phyloP scores from a whole-genome alignment of 2,888 invertebrate genomes.

The Sinhomidia bicolor region DNA sequence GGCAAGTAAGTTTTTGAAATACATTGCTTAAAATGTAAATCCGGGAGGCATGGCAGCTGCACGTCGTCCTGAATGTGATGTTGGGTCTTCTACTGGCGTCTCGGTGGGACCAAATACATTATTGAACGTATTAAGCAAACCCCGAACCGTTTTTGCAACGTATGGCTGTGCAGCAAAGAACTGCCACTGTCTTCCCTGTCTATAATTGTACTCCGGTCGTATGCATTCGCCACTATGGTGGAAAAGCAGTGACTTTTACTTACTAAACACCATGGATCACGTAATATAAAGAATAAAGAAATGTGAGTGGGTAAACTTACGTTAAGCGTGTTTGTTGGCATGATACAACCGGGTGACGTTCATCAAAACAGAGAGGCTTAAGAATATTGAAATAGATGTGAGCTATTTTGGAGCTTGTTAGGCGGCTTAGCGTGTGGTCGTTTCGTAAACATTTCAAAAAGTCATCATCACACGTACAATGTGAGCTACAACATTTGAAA shows the following conservation, averaged over 20 bases:
- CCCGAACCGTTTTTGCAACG: slow-evolving; percentile 73
- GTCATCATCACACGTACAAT: slow-evolving; percentile 87
- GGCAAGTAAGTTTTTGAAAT: too few relatives aligned
- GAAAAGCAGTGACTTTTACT: background rate
- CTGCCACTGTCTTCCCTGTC: slow-evolving; percentile 75
- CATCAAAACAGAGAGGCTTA: slow-evolving; percentile 88
- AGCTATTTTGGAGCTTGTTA: slow-evolving; percentile 84
- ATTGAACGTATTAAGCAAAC: slow-evolving; percentile 56
- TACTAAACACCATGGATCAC: too few relatives aligned
- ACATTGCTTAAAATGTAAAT: slow-evolving; percentile 59
- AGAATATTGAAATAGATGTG: slow-evolving; percentile 89
- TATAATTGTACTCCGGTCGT: slow-evolving; percentile 75
- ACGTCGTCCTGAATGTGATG: slow-evolving; percentile 54
- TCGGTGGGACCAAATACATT: slow-evolving; percentile 49
- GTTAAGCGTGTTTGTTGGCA: slow-evolving; percentile 81
- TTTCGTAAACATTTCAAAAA: slow-evolving; percentile 87
- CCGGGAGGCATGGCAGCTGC: slow-evolving; percentile 55
- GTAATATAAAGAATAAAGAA: background rate
- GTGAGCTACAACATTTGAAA: slow-evolving; percentile 85
- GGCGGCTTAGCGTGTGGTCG: slow-evolving; percentile 84
- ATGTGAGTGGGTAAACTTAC: slow-evolving; percentile 67
- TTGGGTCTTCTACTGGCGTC: slow-evolving; percentile 36
- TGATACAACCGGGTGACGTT: slow-evolving; percentile 84
- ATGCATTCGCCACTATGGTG: slow-evolving; percentile 78
- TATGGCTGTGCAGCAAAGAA: slow-evolving; percentile 79